Evolutionary conservation across 1,140 invertebrate genomes (phyloP).

Genomic region (Drosophila setifemur): DNA sequence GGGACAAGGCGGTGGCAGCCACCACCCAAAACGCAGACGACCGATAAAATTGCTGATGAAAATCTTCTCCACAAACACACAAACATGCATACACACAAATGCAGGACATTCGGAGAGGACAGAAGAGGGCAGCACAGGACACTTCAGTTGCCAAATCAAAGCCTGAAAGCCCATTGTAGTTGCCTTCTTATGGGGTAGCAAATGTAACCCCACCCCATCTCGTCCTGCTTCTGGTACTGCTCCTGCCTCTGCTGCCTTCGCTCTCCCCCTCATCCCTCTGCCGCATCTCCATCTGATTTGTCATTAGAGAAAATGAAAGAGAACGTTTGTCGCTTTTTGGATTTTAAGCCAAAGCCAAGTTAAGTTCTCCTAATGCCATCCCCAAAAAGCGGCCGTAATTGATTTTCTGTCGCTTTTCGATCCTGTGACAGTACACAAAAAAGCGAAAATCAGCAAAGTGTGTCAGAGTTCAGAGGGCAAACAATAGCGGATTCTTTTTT

Average conservation of each 20-base stretch:
- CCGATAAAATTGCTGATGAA: conserved; percentile 73
- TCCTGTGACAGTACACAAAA: not conserved
- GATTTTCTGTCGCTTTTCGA: conserved; percentile 60
- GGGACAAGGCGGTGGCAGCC: conserved; percentile 43
- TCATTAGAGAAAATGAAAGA: conserved; percentile 50
- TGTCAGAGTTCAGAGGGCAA: conserved; percentile 45
- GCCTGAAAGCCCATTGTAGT: conserved; percentile 59
- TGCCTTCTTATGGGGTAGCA: conserved; percentile 30
- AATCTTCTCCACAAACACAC: conserved; percentile 62
- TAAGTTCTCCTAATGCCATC: conserved; percentile 62
- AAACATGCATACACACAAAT: conserved; percentile 3
- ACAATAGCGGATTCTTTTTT: conserved; percentile 19
- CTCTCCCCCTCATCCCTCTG: not conserved
- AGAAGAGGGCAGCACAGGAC: conserved; percentile 35
- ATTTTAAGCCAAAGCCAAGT: conserved; percentile 51
- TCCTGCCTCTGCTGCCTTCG: not conserved
- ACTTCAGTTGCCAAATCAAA: conserved; percentile 73
- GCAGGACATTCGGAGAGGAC: conserved; percentile 15
- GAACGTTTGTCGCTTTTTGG: conserved; percentile 38
- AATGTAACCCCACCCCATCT: not conserved
- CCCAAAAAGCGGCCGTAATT: conserved; percentile 47
- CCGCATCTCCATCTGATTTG: conserved; percentile 4
- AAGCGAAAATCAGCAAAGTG: conserved; percentile 33
- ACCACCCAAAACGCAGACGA: conserved; percentile 72
- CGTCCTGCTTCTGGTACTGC: too few species aligned